A percentile compares a stretch with the other conserved stretches of the same genome.
Conservation (phyloP, 2,797 vertebrate genomes). For the Typhlichthys eigenmanni region DNA sequence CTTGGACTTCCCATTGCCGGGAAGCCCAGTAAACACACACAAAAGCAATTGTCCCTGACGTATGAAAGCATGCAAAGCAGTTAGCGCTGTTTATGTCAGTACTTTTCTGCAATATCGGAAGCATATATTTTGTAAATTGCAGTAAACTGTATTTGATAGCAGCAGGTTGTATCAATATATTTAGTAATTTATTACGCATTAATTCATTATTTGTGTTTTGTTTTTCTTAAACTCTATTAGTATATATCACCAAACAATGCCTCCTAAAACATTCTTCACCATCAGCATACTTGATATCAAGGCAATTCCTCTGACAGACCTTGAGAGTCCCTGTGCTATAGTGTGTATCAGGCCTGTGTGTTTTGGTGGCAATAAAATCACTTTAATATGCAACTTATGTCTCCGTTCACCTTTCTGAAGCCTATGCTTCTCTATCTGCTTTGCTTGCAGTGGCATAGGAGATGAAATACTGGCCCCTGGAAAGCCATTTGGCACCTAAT, state of each 20-base stretch:
- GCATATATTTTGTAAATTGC: conserved; percentile 7
- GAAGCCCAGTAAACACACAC: conserved; percentile 43
- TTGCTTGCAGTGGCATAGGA: conserved; percentile 75
- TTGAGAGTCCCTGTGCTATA: conserved; percentile 48
- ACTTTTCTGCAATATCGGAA: conserved; percentile 6
- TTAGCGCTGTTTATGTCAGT: conserved; percentile 33
- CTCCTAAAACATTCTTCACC: conserved; percentile 51
- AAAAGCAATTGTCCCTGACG: conserved; percentile 36
- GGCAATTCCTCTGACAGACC: conserved; percentile 61
- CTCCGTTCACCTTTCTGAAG: conserved; percentile 69
- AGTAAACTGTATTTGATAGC: conserved; percentile 7
- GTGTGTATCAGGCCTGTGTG: conserved; percentile 57
- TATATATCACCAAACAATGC: conserved; percentile 34
- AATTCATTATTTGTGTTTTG: conserved; percentile 4
- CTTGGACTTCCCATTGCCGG: conserved; percentile 23
- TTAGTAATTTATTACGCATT: conserved; percentile 14
- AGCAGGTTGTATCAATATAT: conserved; percentile 15
- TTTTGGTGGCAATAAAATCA: conserved; percentile 76
- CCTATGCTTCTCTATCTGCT: conserved; percentile 69
- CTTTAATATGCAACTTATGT: conserved; percentile 76
- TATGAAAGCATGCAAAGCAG: conserved; percentile 31
- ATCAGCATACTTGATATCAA: conserved; percentile 49
- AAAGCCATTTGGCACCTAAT: conserved; percentile 85
- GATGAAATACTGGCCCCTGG: conserved; percentile 81
- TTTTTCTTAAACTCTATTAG: conserved; percentile 31